Evolutionary conservation across 2,888 invertebrate species (phyloP).

Genomic region (Lasioglossum lativentre): DNA sequence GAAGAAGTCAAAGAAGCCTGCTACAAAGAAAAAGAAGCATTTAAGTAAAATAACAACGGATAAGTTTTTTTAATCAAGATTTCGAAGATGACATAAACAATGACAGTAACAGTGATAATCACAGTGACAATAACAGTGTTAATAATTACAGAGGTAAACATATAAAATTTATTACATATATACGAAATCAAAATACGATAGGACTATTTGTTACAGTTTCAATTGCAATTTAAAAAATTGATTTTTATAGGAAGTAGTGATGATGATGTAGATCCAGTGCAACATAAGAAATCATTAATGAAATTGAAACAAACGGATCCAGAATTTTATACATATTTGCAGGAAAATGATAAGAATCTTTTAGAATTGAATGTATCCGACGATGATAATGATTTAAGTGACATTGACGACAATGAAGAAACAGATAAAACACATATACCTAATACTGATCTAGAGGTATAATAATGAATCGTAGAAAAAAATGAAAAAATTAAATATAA

Average conservation of each 20-base stretch:
- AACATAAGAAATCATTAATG: slow-evolving; percentile 90
- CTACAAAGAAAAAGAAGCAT: slow-evolving; percentile 61
- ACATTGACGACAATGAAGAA: slow-evolving; percentile 82
- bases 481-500: not conserved
- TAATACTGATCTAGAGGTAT: slow-evolving; percentile 80
- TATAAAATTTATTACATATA: not conserved
- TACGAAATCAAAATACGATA: not conserved
- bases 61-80: slow-evolving; percentile 76
- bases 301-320: slow-evolving; percentile 94
- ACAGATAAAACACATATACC: slow-evolving; percentile 84
- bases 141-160: slow-evolving; percentile 40
- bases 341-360: slow-evolving; percentile 93
- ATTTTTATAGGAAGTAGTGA: slow-evolving; percentile 67
- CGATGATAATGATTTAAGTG: slow-evolving; percentile 85
- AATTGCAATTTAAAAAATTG: not conserved
- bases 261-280: slow-evolving; percentile 82
- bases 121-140: slow-evolving; percentile 41
- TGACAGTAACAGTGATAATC: slow-evolving; percentile 47
- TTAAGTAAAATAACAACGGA: slow-evolving; percentile 70
- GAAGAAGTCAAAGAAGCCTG: slow-evolving; percentile 48
- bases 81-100: slow-evolving; percentile 69
- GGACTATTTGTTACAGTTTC: not conserved
- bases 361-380: slow-evolving; percentile 90
- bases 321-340: slow-evolving; percentile 94
- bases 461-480: not conserved